A percentile compares a stretch with the other conserved stretches of the same genome.
phyloP scores from a whole-genome alignment of 1,140 invertebrate genomes.

The Agraylea sexmaculata region DNA sequence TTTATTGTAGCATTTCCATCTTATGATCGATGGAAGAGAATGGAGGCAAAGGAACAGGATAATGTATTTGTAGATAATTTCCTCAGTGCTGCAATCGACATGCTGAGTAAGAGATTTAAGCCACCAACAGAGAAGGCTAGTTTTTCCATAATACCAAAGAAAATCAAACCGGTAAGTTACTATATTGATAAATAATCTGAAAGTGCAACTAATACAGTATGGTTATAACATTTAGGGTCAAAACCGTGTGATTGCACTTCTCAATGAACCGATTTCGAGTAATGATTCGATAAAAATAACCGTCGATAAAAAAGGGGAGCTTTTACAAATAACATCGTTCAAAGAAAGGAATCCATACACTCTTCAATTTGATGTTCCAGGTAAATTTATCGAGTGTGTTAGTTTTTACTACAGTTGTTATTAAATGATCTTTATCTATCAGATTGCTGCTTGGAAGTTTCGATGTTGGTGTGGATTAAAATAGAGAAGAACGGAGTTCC shows the following conservation, averaged over 20 bases:
- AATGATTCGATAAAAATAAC: constrained; percentile 62
- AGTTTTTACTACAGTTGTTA: not conserved
- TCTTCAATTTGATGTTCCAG: constrained; percentile 63
- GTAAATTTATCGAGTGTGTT: constrained; percentile 24
- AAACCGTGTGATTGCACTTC: constrained; percentile 64
- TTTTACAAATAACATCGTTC: constrained; percentile 57
- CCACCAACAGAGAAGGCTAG: constrained; percentile 50
- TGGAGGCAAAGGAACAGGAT: constrained; percentile 64
- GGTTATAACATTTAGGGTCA: constrained; percentile 47
- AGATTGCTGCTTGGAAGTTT: constrained; percentile 66
- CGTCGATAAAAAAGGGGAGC: constrained; percentile 67
- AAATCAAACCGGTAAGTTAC: constrained; percentile 59
- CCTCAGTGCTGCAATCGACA: constrained; percentile 60
- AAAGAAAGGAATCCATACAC: constrained; percentile 72
- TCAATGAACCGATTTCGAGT: constrained; percentile 60
- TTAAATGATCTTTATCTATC: constrained; percentile 22
- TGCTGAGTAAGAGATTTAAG: constrained; percentile 50
- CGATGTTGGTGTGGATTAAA: constrained; percentile 65
- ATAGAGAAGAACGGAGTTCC: constrained; percentile 67
- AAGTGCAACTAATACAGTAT: not conserved
- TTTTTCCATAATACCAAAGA: constrained; percentile 67
- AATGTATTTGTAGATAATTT: constrained; percentile 71
- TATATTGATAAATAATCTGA: constrained; percentile 11
- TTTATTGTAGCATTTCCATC: constrained; percentile 46
- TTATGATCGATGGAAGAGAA: constrained; percentile 65